Evolutionary conservation across 2,797 vertebrate genomes (phyloP).

Genomic region (Pachyuromys duprasi): DNA sequence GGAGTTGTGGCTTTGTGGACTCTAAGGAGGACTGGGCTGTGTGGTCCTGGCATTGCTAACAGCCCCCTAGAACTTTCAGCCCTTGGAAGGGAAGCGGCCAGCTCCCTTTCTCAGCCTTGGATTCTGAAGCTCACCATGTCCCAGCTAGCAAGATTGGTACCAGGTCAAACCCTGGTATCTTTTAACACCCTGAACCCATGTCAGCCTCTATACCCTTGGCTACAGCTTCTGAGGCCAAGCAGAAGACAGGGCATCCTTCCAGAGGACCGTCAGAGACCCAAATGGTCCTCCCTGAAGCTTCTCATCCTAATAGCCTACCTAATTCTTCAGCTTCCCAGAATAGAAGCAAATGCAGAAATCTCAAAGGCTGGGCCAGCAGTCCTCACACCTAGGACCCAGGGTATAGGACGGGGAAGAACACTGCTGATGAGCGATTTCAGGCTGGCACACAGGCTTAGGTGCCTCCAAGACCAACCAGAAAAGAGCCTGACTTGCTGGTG

Average conservation of each 20-base stretch:
- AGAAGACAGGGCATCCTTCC: not conserved
- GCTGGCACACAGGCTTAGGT: not conserved
- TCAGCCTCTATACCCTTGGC: not conserved
- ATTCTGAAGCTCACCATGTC: not conserved
- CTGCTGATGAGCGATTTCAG: not conserved
- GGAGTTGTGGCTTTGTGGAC: not conserved
- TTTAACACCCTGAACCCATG: not conserved
- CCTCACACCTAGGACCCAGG: not conserved
- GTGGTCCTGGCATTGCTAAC: not conserved
- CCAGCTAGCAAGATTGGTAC: accelerated
- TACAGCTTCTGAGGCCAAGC: not conserved
- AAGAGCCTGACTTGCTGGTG: not conserved
- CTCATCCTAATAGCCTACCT: not conserved
- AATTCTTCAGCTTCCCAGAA: not conserved
- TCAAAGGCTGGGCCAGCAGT: not conserved
- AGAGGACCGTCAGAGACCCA: not conserved
- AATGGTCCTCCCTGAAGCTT: not conserved
- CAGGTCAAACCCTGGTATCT: not conserved
- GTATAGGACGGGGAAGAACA: not conserved
- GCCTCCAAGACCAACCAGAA: not conserved
- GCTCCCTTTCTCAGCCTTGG: not conserved
- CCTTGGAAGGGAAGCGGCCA: not conserved
- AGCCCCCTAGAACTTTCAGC: not conserved
- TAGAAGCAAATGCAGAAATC: not conserved
- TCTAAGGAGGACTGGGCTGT: not conserved